These are phyloP conservation scores for Silvanus unidentatus DNA, from an alignment of 2,888 invertebrate genomes.

Conservation along the genomic window DNA sequence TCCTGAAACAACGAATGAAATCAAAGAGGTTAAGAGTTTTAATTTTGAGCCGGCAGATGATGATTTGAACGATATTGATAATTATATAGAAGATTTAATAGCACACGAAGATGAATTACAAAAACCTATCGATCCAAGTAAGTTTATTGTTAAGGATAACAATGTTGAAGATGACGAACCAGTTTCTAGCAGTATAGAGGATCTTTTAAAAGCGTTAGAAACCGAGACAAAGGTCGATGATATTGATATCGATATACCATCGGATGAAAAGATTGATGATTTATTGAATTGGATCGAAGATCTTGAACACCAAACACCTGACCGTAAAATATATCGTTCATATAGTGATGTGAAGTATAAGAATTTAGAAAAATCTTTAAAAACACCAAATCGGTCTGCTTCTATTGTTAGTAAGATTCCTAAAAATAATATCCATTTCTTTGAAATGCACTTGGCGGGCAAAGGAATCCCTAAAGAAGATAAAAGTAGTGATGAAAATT, in stretches of 20 bases:
- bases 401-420: conserved; percentile 40
- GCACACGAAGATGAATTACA: conserved; percentile 42
- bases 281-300: conserved; percentile 45
- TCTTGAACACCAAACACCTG: conserved; percentile 39
- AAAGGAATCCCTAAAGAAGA: conserved; percentile 28
- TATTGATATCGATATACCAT: conserved; percentile 14
- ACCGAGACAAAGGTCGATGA: conserved; percentile 32
- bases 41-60: conserved; percentile 45
- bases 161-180: conserved; percentile 27
- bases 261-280: conserved; percentile 41
- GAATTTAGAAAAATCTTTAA: conserved; percentile 40
- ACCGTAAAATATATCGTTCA: conserved; percentile 36
- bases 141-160: conserved; percentile 20
- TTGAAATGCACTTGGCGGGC: conserved; percentile 41
- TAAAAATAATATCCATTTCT: conserved; percentile 41
- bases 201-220: conserved; percentile 43
- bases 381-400: conserved; percentile 34
- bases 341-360: conserved; percentile 43
- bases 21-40: conserved; percentile 29
- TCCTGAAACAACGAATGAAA: conserved; percentile 30
- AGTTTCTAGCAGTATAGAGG: conserved; percentile 44
- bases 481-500: conserved; percentile 22
- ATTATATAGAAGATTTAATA: conserved; percentile 43
- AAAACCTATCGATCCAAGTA: conserved; percentile 39
- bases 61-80: conserved; percentile 40